Percentiles rank a stretch among this genome's conserved stretches.
These are phyloP conservation scores for Turnix velox DNA, from an alignment of 2,113 vertebrate species.

Conservation along the genomic window DNA sequence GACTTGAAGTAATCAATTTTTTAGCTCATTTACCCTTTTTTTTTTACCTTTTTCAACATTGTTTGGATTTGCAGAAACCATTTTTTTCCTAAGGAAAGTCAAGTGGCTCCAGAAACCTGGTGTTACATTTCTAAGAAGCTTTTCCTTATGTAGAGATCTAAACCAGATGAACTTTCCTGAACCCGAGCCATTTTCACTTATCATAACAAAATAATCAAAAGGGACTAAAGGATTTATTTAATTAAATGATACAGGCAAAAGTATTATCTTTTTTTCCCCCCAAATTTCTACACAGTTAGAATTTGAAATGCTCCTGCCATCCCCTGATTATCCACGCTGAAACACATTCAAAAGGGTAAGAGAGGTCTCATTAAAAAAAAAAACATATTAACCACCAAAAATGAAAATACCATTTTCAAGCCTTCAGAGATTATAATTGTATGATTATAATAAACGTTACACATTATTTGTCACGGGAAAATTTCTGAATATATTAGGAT, in stretches of 20 bases:
- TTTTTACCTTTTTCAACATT: not conserved
- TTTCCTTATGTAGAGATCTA: not conserved
- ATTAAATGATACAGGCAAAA: not conserved
- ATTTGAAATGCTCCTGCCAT: not conserved
- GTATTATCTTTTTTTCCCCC: not conserved
- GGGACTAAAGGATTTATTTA: not conserved
- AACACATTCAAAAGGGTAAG: not conserved
- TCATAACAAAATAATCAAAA: not conserved
- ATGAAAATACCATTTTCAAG: not conserved
- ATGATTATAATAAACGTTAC: not conserved
- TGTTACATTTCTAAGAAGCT: not conserved
- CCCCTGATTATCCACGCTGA: not conserved
- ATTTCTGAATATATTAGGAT: not conserved
- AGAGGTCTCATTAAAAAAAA: not conserved
- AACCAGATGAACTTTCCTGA: not conserved
- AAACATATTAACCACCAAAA: not conserved
- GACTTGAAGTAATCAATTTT: constrained; percentile 42
- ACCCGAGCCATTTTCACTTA: not conserved
- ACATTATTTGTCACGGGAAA: not conserved
- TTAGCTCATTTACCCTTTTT: not conserved
- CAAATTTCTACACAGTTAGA: not conserved
- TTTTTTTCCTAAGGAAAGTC: not conserved
- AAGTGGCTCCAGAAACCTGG: not conserved
- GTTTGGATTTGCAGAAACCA: not conserved
- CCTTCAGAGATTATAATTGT: not conserved